Percentiles rank a stretch among this genome's conserved stretches.
Evolutionary conservation across 2,113 vertebrate species (phyloP).

Genomic region (Pseudorectes ferrugineus): DNA sequence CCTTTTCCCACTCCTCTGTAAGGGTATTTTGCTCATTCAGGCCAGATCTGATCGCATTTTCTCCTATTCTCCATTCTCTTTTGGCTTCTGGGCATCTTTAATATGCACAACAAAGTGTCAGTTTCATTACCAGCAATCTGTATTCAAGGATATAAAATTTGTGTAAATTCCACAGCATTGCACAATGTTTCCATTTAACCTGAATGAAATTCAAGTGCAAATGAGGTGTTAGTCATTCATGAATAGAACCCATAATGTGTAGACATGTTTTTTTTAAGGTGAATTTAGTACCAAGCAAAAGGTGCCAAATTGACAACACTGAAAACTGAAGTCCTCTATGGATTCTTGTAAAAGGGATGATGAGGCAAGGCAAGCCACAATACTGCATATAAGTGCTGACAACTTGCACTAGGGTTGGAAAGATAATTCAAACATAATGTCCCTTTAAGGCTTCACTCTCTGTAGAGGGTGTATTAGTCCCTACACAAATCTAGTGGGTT

Average conservation of each 20-base stretch:
- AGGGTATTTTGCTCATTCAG: background rate
- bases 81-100: conserved; percentile 60
- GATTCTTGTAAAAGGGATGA: background rate
- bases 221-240: conserved; percentile 65
- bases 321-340: background rate
- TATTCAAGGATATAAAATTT: conserved; percentile 69
- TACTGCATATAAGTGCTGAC: background rate
- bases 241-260: conserved; percentile 53
- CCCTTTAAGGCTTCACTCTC: conserved; percentile 35
- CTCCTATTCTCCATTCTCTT: background rate
- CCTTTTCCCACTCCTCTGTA: background rate
- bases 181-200: conserved; percentile 66
- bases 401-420: background rate
- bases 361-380: background rate
- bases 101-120: conserved; percentile 57
- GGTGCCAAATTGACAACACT: conserved; percentile 15
- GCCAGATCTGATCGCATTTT: conserved; percentile 8
- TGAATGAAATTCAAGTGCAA: conserved; percentile 70
- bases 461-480: background rate
- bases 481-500: background rate
- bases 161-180: conserved; percentile 65
- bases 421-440: conserved; percentile 41
- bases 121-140: conserved; percentile 65
- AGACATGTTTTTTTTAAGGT: conserved; percentile 43
- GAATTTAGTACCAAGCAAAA: conserved; percentile 49